Conservation (phyloP, 2,113 vertebrate genomes). For the Microcebus ravelobensis region DNA sequence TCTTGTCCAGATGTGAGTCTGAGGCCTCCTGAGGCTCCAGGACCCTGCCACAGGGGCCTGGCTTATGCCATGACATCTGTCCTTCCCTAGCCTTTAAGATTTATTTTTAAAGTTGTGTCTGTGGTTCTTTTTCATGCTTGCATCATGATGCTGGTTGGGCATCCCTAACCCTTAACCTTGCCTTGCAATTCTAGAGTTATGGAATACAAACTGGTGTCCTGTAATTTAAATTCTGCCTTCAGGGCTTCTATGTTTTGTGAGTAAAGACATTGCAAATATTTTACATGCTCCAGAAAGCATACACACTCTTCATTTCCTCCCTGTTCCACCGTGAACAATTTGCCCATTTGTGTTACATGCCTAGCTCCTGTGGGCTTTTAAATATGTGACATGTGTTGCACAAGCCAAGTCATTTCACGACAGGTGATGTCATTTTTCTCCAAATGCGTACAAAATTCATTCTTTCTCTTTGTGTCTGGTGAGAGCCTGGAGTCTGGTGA, state of each 20-base stretch:
- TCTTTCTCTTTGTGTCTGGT: background rate
- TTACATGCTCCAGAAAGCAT: background rate
- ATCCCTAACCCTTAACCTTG: background rate
- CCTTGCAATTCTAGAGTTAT: background rate
- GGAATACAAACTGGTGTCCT: background rate
- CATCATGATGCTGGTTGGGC: background rate
- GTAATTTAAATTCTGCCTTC: background rate
- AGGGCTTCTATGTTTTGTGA: background rate
- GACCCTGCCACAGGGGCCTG: background rate
- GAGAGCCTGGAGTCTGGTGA: conserved; percentile 72
- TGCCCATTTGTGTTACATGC: background rate
- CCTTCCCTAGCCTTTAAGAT: background rate
- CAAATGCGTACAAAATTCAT: background rate
- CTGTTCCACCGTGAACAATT: background rate
- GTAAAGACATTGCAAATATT: background rate
- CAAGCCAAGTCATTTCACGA: background rate
- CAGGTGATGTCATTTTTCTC: background rate
- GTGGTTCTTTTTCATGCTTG: background rate
- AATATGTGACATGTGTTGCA: background rate
- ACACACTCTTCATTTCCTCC: background rate
- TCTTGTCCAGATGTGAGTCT: background rate
- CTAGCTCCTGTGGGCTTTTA: background rate
- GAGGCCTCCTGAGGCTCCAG: background rate
- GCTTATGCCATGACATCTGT: background rate
- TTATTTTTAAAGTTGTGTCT: background rate